Evolutionary conservation across 1,140 invertebrate genomes (phyloP), one percentile per base, ranked within the genome.

Genomic region (Dendrolimus punctatus): DNA sequence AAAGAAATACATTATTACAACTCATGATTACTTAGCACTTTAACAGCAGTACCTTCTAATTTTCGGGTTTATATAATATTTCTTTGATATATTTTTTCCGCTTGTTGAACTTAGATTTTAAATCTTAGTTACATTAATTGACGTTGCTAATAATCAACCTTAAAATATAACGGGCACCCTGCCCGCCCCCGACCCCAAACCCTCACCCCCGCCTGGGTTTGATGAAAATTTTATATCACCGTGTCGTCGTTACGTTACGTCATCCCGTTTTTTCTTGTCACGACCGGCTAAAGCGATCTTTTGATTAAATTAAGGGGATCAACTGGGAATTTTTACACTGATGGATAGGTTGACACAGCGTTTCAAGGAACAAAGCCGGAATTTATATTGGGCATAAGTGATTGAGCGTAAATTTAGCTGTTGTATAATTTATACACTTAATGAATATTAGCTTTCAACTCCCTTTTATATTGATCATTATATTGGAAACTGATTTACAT

Each of bases 271-370:
- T 79, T 84, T 82, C 76, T 81, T 78, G 66, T 65, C 81, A 63
- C 76, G 81, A 79, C 77, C 77, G 71, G 69, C 74, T 68, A 64
- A 73, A 83, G 76, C 76, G 80, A 81, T 80, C 76, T 82, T 83
- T 85, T 81, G 82, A 85, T 85, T 84, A 84, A 84, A 84, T 83
- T 83, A 78, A 78, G 75, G 79, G 77, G 79, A 82, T 80, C 80
- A 80, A 74, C 69, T 50, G 71, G 76, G 79, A 82, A 85, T 85
- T 84, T 84, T 81, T 77, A 82, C 79, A 76, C 73, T 85, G 79
- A 84, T 80, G 76, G 74, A 81, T 80, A 76, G 74, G 71, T 82
- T 80, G 76, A 82, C 77, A 73, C 71, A 80, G 76, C 73, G 70
- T 77, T 83, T 76, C 67, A 69, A 74, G 58, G 67, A 68, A 79